phyloP scores from a whole-genome alignment of 2,113 vertebrate genomes.

The Panurus biarmicus region DNA sequence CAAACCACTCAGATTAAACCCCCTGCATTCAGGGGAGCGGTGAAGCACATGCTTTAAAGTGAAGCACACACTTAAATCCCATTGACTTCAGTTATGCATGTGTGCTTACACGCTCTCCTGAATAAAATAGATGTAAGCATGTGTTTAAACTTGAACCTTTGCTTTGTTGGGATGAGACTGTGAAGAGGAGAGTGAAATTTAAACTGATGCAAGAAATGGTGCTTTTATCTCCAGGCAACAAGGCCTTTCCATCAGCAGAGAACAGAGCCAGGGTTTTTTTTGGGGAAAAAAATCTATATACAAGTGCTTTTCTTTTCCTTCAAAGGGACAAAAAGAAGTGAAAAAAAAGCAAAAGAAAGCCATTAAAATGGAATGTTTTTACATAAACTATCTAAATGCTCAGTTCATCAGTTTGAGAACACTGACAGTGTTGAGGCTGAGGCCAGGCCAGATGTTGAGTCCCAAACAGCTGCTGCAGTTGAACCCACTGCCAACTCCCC shows the following conservation, averaged over 20 bases:
- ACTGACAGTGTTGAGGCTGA: neutral
- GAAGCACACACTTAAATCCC: constrained; percentile 47
- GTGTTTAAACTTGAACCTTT: constrained; percentile 59
- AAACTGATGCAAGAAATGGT: constrained; percentile 2
- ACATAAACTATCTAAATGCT: neutral
- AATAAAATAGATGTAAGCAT: constrained; percentile 31
- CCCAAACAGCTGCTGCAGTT: neutral
- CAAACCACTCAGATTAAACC: constrained; percentile 14
- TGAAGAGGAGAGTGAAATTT: constrained; percentile 42
- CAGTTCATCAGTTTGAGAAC: neutral
- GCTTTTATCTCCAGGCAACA: constrained; percentile 42
- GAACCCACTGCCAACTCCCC: neutral
- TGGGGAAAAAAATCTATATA: neutral
- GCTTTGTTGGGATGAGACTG: constrained; percentile 45
- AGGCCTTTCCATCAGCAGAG: neutral
- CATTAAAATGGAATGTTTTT: neutral
- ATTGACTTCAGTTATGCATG: constrained; percentile 35
- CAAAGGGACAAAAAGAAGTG: neutral
- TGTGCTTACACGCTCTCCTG: constrained; percentile 21
- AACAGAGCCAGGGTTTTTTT: neutral
- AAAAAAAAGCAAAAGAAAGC: neutral
- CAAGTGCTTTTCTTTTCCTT: neutral
- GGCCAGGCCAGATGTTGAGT: neutral
- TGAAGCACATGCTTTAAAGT: constrained; percentile 46
- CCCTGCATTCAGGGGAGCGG: neutral